Percentiles rank a stretch among this genome's conserved stretches.
phyloP scores from a whole-genome alignment of 2,888 invertebrate genomes.

The Eledona agricola region DNA sequence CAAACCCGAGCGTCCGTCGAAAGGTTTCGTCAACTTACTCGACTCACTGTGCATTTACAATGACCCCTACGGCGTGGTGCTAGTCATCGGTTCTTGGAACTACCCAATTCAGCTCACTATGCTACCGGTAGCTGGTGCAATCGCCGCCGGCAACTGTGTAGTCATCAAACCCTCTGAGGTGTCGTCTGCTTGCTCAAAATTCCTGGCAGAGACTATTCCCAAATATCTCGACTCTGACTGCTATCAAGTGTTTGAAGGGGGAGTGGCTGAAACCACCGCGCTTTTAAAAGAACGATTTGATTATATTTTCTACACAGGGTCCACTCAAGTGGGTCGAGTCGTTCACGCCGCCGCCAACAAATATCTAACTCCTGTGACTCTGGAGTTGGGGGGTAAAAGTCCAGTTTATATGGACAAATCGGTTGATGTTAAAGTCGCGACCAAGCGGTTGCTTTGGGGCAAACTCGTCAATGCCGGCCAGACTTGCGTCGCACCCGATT shows the following conservation, averaged over 20 bases:
- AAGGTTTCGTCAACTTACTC: slow-evolving; percentile 74
- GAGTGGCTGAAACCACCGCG: slow-evolving; percentile 72
- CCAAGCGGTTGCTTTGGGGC: slow-evolving; percentile 90
- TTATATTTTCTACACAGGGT: slow-evolving; percentile 83
- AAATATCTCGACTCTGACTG: slow-evolving; percentile 88
- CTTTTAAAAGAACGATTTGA: slow-evolving; percentile 76
- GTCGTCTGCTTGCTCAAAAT: slow-evolving; percentile 74
- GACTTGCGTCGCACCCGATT: slow-evolving; percentile 96
- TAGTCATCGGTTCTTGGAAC: slow-evolving; percentile 95
- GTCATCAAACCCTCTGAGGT: slow-evolving; percentile 95
- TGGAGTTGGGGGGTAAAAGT: slow-evolving; percentile 80
- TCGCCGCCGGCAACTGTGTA: slow-evolving; percentile 93
- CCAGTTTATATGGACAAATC: slow-evolving; percentile 90
- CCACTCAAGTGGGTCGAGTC: slow-evolving; percentile 71
- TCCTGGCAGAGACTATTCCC: slow-evolving; percentile 77
- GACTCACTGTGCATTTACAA: slow-evolving; percentile 78
- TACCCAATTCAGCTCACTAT: slow-evolving; percentile 89
- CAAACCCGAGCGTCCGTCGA: slow-evolving; percentile 75
- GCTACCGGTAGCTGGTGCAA: slow-evolving; percentile 78
- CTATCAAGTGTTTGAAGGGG: slow-evolving; percentile 72
- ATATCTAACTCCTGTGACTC: slow-evolving; percentile 76
- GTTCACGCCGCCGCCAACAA: slow-evolving; percentile 77
- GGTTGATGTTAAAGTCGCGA: slow-evolving; percentile 77
- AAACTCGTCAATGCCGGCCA: slow-evolving; percentile 92
- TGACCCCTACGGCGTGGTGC: slow-evolving; percentile 92